Evolutionary conservation across 1,140 invertebrate genomes (phyloP).

Genomic region (Listronotus oregonensis): DNA sequence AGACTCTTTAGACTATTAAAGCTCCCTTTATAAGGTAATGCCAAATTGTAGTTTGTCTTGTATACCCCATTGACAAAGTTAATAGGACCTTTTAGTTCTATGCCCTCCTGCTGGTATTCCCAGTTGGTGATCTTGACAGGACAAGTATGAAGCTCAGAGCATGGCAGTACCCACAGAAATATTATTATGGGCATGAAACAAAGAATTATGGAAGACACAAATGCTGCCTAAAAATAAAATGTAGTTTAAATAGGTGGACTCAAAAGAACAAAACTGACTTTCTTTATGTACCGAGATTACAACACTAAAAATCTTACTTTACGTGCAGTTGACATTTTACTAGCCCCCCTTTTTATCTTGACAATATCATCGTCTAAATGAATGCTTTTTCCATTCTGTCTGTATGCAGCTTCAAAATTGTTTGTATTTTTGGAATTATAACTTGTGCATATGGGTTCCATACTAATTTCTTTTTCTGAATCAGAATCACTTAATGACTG

Average conservation of each 20-base stretch:
- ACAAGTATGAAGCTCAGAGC: conserved; percentile 67
- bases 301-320: conserved; percentile 52
- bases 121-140: conserved; percentile 67
- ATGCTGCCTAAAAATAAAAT: conserved; percentile 54
- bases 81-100: conserved; percentile 73
- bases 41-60: conserved; percentile 67
- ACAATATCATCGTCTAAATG: conserved; percentile 60
- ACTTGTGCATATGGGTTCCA: conserved; percentile 51
- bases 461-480: conserved; percentile 69
- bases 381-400: conserved; percentile 45
- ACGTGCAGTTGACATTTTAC: conserved; percentile 67
- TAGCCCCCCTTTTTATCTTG: conserved; percentile 60
- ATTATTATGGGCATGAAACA: conserved; percentile 72
- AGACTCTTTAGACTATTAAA: conserved; percentile 61
- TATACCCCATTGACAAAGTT: conserved; percentile 67
- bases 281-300: background rate
- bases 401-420: conserved; percentile 36
- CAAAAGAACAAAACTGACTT: too few relatives aligned
- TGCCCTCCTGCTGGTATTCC: conserved; percentile 71
- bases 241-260: too few relatives aligned
- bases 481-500: conserved; percentile 76
- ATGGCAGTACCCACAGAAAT: conserved; percentile 77
- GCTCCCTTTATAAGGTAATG: conserved; percentile 72
- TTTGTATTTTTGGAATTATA: conserved; percentile 40
- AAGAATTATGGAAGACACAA: conserved; percentile 69